phyloP scores from a whole-genome alignment of 1,140 invertebrate species.

The Solen grandis region DNA sequence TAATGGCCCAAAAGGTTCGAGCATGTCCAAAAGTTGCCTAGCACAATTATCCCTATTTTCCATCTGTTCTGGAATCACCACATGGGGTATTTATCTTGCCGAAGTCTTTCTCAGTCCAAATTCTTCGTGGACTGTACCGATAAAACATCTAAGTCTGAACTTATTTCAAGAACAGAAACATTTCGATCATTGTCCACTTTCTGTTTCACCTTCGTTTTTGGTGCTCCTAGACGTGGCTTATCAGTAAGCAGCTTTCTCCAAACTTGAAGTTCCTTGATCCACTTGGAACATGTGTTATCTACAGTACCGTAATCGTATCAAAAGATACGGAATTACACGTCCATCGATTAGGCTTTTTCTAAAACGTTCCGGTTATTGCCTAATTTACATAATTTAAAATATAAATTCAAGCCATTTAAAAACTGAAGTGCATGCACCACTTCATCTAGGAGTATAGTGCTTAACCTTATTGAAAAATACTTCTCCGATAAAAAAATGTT shows the following conservation, averaged over 20 bases:
- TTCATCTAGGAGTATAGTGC: too few relatives aligned
- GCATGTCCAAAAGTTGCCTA: background rate
- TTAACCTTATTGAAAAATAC: too few relatives aligned
- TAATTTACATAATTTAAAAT: too few relatives aligned
- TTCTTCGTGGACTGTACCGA: conserved; percentile 16
- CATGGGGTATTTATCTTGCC: conserved; percentile 7
- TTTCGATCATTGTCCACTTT: background rate
- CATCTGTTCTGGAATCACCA: background rate
- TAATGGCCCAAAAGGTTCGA: background rate
- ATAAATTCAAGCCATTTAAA: too few relatives aligned
- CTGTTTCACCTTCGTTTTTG: conserved; percentile 9
- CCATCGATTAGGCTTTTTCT: too few relatives aligned
- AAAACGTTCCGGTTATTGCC: too few relatives aligned
- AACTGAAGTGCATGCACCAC: too few relatives aligned
- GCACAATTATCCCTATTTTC: background rate
- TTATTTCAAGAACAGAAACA: background rate
- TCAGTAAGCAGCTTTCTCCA: conserved; percentile 11
- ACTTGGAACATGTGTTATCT: conserved; percentile 6
- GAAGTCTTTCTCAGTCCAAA: background rate
- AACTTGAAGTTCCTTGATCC: conserved; percentile 4
- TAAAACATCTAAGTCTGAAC: conserved; percentile 29
- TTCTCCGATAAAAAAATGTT: too few relatives aligned
- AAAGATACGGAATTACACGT: too few relatives aligned
- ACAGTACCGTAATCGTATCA: too few relatives aligned
- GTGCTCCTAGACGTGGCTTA: conserved; percentile 17